Evolutionary conservation across 2,113 vertebrate genomes (phyloP).

Genomic region (Neolamprologus falcicula): DNA sequence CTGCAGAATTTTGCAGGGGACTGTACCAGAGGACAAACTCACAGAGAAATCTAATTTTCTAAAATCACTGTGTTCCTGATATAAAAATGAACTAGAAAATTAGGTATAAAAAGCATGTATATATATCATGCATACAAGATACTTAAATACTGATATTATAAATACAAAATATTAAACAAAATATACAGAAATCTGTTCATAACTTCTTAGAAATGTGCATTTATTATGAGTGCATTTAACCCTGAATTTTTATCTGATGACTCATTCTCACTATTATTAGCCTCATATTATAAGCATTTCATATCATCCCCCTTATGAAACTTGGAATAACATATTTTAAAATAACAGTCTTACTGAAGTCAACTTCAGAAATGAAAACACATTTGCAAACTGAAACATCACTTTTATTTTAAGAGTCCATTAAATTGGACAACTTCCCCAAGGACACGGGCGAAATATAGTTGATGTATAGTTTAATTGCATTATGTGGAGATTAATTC

Average conservation of each 20-base stretch:
- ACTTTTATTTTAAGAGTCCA: constrained; percentile 64
- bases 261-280: not conserved
- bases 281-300: not conserved
- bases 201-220: not conserved
- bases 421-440: constrained; percentile 67
- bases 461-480: constrained; percentile 75
- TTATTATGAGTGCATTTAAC: not conserved
- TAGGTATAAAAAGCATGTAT: not conserved
- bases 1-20: constrained; percentile 45
- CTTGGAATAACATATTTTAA: not conserved
- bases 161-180: not conserved
- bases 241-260: not conserved
- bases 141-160: not conserved
- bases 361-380: constrained; percentile 36
- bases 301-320: not conserved
- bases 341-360: constrained; percentile 1
- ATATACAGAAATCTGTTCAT: not conserved
- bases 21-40: not conserved
- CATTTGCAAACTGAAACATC: constrained; percentile 56
- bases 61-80: not conserved
- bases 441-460: constrained; percentile 60
- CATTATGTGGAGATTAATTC: constrained; percentile 73
- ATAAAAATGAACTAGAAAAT: not conserved
- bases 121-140: not conserved
- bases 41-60: not conserved